phyloP scores from a whole-genome alignment of 2,888 invertebrate genomes.

The Autographa gamma region DNA sequence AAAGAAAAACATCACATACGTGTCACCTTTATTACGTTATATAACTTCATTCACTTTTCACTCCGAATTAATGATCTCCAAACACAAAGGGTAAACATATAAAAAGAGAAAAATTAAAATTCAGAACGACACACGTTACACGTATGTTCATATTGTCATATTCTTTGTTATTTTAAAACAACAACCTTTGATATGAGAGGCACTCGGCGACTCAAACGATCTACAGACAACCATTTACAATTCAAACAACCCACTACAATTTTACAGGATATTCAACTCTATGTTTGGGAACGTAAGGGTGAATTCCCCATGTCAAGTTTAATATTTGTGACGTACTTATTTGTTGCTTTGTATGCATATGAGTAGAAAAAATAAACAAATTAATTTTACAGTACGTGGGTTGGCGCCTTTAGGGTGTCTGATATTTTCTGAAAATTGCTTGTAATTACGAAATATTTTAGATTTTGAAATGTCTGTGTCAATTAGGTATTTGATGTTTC shows the following conservation, averaged over 20 bases:
- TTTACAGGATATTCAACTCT: slow-evolving; percentile 8
- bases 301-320: neutral
- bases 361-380: slow-evolving; percentile 54
- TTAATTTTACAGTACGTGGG: slow-evolving; percentile 46
- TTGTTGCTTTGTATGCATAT: slow-evolving; percentile 22
- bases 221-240: slow-evolving; percentile 22
- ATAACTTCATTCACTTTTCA: slow-evolving; percentile 13
- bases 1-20: neutral
- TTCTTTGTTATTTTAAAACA: slow-evolving; percentile 70
- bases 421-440: slow-evolving; percentile 7
- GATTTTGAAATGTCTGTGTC: too few species aligned
- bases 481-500: too few species aligned
- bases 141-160: slow-evolving; percentile 41
- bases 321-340: neutral
- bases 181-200: slow-evolving; percentile 61
- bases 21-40: neutral
- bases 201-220: slow-evolving; percentile 46
- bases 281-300: rapidly evolving
- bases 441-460: slow-evolving; percentile 11
- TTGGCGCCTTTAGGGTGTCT: slow-evolving; percentile 19
- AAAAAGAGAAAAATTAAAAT: slow-evolving; percentile 55
- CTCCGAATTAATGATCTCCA: slow-evolving; percentile 36
- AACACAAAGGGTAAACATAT: slow-evolving; percentile 42
- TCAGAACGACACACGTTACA: slow-evolving; percentile 58
- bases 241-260: slow-evolving; percentile 6